These are phyloP conservation scores for Phoenoteleia sp. DNA, from an alignment of 2,888 invertebrate genomes.

Conservation along the genomic window DNA sequence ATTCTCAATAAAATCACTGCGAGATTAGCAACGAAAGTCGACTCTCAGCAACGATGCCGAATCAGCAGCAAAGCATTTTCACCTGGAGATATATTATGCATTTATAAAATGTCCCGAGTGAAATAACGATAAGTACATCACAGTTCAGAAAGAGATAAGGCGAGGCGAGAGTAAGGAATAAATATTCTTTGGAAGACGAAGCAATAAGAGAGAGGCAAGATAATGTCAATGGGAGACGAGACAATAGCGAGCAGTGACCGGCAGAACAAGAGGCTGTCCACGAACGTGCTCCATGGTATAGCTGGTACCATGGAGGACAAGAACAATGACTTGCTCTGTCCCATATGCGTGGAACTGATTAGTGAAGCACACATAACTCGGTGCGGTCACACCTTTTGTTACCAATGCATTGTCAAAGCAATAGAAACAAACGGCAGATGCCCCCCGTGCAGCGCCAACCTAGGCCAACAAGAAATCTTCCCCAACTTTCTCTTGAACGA, in stretches of 20 bases:
- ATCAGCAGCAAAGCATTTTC: conserved; percentile 12
- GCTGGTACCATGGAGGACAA: conserved; percentile 90
- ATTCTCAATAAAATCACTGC: conserved; percentile 9
- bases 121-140: conserved; percentile 25
- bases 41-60: conserved; percentile 9
- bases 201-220: not conserved
- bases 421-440: conserved; percentile 91
- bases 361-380: conserved; percentile 96
- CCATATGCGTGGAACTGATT: conserved; percentile 96
- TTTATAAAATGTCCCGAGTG: conserved; percentile 25
- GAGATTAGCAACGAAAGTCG: conserved; percentile 22
- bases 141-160: not conserved
- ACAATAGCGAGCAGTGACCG: conserved; percentile 81
- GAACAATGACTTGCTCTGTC: conserved; percentile 91
- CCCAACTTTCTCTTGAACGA: conserved; percentile 96
- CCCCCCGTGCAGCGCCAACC: conserved; percentile 93
- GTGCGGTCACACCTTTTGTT: conserved; percentile 98
- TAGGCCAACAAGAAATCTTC: conserved; percentile 92
- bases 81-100: not conserved
- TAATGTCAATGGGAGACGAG: conserved; percentile 51
- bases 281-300: conserved; percentile 88
- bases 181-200: not conserved
- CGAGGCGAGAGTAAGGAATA: not conserved
- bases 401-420: conserved; percentile 91
- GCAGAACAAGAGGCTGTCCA: conserved; percentile 73